These are phyloP conservation scores for Altica lythri DNA, from an alignment of 2,888 invertebrate genomes.

Conservation along the genomic window DNA sequence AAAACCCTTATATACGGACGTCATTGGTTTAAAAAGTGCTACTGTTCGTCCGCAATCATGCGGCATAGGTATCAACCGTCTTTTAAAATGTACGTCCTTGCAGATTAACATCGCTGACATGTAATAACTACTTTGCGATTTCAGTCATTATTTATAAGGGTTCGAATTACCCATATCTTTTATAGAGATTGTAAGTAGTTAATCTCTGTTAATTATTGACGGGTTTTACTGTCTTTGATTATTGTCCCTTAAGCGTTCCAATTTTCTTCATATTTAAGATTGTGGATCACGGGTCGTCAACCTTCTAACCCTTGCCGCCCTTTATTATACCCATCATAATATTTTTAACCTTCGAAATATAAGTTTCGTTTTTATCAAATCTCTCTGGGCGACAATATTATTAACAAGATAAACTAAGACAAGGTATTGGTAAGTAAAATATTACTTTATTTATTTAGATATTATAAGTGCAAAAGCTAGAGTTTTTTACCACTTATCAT, in stretches of 20 bases:
- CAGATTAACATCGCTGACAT: constrained; percentile 29
- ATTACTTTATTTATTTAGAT: no score
- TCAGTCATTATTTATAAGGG: constrained; percentile 26
- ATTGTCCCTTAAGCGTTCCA: constrained; percentile 1
- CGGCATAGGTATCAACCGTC: constrained; percentile 9
- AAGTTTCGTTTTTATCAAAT: no score
- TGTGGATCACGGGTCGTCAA: no score
- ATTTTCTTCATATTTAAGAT: no score
- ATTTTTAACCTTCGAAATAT: no score
- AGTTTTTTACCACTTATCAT: no score
- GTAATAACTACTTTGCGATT: constrained; percentile 26
- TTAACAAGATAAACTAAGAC: no score
- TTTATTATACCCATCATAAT: no score
- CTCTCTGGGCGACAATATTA: no score
- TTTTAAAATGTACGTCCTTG: constrained; percentile 27
- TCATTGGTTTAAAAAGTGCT: constrained; percentile 6
- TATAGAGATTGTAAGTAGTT: constrained; percentile 16
- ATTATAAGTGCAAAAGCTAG: no score
- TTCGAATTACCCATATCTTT: constrained; percentile 24
- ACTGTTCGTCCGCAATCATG: constrained; percentile 5
- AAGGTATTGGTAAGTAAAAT: no score
- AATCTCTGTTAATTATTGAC: constrained; percentile 15
- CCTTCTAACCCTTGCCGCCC: no score
- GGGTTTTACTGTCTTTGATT: constrained; percentile 13
- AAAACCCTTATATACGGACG: background rate